Evolutionary conservation across 2,797 vertebrate species (phyloP).

Genomic region (Leptatherina wallacei): DNA sequence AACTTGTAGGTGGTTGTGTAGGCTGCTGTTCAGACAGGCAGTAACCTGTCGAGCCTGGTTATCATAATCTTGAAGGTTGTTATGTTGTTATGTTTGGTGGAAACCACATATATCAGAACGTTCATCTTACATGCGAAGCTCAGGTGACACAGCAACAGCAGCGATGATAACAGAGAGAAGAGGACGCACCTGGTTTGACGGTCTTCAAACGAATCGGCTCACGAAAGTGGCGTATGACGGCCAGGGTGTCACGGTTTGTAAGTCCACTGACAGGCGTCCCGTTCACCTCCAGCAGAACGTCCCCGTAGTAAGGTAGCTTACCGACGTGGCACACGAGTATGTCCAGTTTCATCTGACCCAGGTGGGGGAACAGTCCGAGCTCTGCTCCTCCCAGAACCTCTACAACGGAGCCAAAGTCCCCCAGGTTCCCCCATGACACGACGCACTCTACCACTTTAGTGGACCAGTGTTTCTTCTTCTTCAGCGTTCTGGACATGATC

Average conservation of each 20-base stretch:
- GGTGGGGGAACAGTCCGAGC: constrained; percentile 84
- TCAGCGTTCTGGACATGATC: constrained; percentile 94
- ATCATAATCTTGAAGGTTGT: neutral
- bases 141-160: constrained; percentile 10
- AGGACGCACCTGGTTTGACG: constrained; percentile 91
- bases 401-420: constrained; percentile 87
- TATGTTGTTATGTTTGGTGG: neutral
- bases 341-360: constrained; percentile 87
- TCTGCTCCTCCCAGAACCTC: constrained; percentile 91
- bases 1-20: neutral
- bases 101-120: constrained; percentile 18
- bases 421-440: constrained; percentile 89
- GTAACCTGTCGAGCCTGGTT: neutral
- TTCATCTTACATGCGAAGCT: constrained; percentile 34
- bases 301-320: constrained; percentile 89
- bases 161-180: neutral
- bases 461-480: constrained; percentile 97
- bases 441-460: constrained; percentile 95
- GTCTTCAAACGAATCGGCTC: constrained; percentile 95
- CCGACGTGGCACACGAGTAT: constrained; percentile 87
- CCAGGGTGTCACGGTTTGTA: constrained; percentile 94
- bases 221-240: constrained; percentile 95
- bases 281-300: constrained; percentile 96
- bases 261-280: constrained; percentile 97
- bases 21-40: neutral